Base-by-base conservation (phyloP, 1,140 invertebrate species). In the Drosophila sucinea region DNA sequence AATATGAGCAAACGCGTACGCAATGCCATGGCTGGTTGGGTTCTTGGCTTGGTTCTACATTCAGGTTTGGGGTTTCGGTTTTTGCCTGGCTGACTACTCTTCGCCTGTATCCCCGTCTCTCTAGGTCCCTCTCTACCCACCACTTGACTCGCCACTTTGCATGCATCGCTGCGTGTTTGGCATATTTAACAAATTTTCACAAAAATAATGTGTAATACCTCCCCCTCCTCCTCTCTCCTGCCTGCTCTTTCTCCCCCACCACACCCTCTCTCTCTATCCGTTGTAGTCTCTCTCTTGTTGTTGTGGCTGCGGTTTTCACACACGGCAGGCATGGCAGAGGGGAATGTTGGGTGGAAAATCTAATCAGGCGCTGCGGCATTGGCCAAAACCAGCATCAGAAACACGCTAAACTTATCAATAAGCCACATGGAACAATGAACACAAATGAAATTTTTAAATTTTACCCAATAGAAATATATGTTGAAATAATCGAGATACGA, bases 181-280 rank as follows among this genome's bases (percentile, higher is more conserved):
- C 83, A 87, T 87, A 87, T 87, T 87, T 87, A 87, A 87, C 83
- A 87, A 89, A 87, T 87, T 89, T 87, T 87, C 83, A 58, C 84
- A 89, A 87, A 87, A 87, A 87, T 87, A 87, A 87, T 86, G 84
- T 89, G 84, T 83, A 89, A 83, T 70, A 71, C 60, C 69, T 55
- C 38, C 32, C 2, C 32, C 4, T 2, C 11, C 7, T 10, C 61
- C 64, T 25, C 40, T 25, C 51, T 38, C 7, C 10, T 7, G 23
- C 3, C 5, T n/a, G 5, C 11, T 2, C 29, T 8, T 11, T 32
- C 66, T 60, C 56, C 4, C 23, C 10, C 27, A 55, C 38, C 23
- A 54, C 40, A 35, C 60, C 3, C n/a, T n/a, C 40, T 17, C 4
- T 11, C 30, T 0, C 35, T 38, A 1, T 44, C 2, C 4, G 17